A percentile compares a stretch with the other conserved stretches of the same genome.
Conservation (phyloP, 2,888 invertebrate species). For the Yponomeuta evonymella region DNA sequence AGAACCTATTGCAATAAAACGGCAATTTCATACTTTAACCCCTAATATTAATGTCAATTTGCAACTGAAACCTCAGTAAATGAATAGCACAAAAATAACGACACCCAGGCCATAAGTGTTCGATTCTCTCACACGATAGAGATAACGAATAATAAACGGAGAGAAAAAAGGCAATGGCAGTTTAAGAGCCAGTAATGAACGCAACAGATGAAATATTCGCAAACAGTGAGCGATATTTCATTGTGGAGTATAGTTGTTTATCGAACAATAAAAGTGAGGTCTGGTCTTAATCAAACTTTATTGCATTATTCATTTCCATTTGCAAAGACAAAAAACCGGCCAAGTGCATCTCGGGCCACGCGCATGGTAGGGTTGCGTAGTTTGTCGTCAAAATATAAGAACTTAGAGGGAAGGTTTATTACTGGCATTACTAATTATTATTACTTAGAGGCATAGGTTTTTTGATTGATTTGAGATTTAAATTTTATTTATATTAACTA, state of each 20-base stretch:
- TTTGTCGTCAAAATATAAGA: too few relatives aligned
- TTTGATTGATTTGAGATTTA: too few relatives aligned
- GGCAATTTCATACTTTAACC: too few relatives aligned
- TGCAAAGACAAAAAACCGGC: background rate
- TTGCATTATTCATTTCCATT: background rate
- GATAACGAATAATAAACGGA: background rate
- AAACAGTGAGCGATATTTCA: slow-evolving; percentile 1
- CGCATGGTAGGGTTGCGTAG: too few relatives aligned
- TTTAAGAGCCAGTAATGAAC: background rate
- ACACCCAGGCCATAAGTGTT: background rate
- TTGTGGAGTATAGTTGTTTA: background rate
- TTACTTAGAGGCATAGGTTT: too few relatives aligned
- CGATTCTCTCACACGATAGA: background rate
- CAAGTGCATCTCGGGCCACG: too few relatives aligned
- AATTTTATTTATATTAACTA: too few relatives aligned
- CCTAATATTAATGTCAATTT: background rate
- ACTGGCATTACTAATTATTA: too few relatives aligned
- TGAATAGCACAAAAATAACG: background rate
- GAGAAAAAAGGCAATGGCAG: background rate
- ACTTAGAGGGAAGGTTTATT: too few relatives aligned
- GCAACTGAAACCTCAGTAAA: background rate
- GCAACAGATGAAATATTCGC: background rate
- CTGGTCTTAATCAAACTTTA: background rate
- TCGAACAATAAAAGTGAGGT: background rate
- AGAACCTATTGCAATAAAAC: too few relatives aligned